Percentiles rank a stretch among this genome's conserved stretches.
phyloP scores from a whole-genome alignment of 2,888 invertebrate genomes.

The Microctonus aethiopoides region DNA sequence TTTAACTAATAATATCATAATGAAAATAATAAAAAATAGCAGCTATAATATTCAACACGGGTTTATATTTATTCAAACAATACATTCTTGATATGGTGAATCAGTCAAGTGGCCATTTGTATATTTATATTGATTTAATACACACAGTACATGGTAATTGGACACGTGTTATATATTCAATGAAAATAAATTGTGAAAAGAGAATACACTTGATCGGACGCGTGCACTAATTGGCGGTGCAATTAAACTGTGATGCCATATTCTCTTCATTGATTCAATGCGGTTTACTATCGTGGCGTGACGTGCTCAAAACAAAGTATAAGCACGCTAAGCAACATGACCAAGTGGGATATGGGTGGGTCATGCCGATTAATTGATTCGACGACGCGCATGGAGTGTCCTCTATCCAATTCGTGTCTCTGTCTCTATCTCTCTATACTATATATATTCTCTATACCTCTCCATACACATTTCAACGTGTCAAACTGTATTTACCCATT shows the following conservation, averaged over 20 bases:
- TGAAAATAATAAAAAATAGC: no score
- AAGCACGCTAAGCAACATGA: conserved; percentile 11
- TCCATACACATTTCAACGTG: background rate
- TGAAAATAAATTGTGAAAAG: conserved; percentile 43
- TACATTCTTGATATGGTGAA: background rate
- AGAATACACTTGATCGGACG: conserved; percentile 60
- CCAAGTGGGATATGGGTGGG: conserved; percentile 4
- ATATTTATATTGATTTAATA: background rate
- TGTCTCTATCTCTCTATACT: background rate
- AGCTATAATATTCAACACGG: background rate
- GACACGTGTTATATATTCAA: conserved; percentile 60
- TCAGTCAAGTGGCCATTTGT: background rate
- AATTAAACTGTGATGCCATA: conserved; percentile 58
- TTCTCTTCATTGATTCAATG: conserved; percentile 17
- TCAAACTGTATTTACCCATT: background rate
- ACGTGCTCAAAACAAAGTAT: conserved; percentile 52
- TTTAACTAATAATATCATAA: no score
- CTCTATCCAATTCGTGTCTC: background rate
- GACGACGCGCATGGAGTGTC: background rate
- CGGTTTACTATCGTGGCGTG: conserved; percentile 22
- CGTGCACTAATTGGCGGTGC: conserved; percentile 64
- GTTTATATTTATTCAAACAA: background rate
- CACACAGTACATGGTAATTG: conserved; percentile 59
- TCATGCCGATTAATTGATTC: conserved; percentile 21
- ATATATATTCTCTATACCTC: background rate